A percentile compares a stretch with the other conserved stretches of the same genome.
Evolutionary conservation across 2,888 invertebrate genomes (phyloP).

Genomic region (Hyposoter didymator): DNA sequence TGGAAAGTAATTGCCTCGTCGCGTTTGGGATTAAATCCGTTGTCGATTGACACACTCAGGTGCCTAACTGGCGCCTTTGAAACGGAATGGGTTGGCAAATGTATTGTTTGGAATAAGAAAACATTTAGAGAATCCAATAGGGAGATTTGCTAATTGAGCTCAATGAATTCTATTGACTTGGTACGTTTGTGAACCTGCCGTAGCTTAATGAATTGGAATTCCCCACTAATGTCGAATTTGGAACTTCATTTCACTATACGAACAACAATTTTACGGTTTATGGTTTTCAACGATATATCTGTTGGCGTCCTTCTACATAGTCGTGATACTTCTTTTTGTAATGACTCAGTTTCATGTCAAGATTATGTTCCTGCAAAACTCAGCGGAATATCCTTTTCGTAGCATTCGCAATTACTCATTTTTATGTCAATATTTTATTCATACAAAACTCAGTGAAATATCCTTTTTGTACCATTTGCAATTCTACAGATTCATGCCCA

Average conservation of each 20-base stretch:
- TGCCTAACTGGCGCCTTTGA: not conserved
- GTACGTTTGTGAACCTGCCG: not conserved
- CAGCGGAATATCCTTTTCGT: no score
- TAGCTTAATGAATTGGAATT: not conserved
- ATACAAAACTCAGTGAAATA: no score
- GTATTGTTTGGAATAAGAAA: not conserved
- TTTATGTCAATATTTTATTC: no score
- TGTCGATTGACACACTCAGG: not conserved
- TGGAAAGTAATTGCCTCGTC: not conserved
- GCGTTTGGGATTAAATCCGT: not conserved
- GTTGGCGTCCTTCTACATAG: no score
- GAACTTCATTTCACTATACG: not conserved
- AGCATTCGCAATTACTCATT: no score
- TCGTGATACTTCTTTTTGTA: no score
- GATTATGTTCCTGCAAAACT: no score
- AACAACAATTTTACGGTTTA: slow-evolving; percentile 13
- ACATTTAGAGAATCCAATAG: not conserved
- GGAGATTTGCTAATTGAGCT: not conserved
- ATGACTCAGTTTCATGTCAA: no score
- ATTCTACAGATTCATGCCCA: no score
- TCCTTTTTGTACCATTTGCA: no score
- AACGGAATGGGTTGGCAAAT: not conserved
- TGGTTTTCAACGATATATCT: slow-evolving; percentile 14
- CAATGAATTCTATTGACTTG: not conserved
- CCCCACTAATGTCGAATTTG: no score